A percentile compares a stretch with the other conserved stretches of the same genome.
Conservation (phyloP, 2,888 invertebrate species). For the Molanna angustata region DNA sequence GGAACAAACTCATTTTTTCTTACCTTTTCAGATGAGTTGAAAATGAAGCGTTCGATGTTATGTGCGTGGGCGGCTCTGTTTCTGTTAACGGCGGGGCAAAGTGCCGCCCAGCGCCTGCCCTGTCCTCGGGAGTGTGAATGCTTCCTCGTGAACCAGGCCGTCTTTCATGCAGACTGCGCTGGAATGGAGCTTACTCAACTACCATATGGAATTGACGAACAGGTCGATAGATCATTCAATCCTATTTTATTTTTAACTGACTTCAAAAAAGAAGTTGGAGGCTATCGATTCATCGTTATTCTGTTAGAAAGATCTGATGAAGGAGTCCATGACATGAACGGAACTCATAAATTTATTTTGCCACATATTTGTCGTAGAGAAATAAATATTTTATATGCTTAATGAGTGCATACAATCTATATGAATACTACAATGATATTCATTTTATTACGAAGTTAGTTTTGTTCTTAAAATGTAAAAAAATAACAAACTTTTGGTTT, state of each 20-base stretch:
- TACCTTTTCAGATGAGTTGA: constrained; percentile 2
- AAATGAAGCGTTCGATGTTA: background rate
- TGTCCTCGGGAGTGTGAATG: constrained; percentile 30
- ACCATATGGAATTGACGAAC: constrained; percentile 44
- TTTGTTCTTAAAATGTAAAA: too few species aligned
- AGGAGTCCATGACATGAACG: background rate
- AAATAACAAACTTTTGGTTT: too few species aligned
- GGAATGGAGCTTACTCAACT: constrained; percentile 46
- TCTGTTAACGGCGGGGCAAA: background rate
- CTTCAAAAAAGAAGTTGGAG: too few species aligned
- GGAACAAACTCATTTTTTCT: too few species aligned
- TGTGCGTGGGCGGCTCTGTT: constrained; percentile 1
- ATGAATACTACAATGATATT: too few species aligned
- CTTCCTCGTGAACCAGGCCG: constrained; percentile 43
- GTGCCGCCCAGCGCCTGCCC: constrained; percentile 5
- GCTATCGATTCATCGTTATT: too few species aligned
- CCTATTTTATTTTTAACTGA: too few species aligned
- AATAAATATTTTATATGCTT: too few species aligned
- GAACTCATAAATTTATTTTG: too few species aligned
- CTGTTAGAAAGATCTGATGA: background rate
- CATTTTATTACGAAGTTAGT: too few species aligned
- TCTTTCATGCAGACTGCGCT: constrained; percentile 45
- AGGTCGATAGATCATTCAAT: constrained; percentile 43
- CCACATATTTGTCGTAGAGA: too few species aligned
- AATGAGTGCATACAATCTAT: too few species aligned